These are phyloP conservation scores for Monopis laevigella DNA, from an alignment of 2,888 invertebrate genomes.

Conservation along the genomic window DNA sequence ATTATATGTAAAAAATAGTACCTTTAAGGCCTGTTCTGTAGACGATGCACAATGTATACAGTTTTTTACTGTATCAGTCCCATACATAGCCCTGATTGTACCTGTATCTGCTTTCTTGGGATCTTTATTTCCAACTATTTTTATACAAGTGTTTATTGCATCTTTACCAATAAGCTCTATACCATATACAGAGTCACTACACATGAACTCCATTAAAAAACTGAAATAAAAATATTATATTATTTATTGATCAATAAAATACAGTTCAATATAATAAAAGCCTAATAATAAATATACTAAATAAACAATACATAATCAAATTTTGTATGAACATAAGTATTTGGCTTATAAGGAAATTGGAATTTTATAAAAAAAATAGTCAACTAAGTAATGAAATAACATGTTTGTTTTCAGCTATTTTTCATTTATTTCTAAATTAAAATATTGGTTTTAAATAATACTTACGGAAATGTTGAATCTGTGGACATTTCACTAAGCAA, in stretches of 20 bases:
- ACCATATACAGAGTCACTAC: constrained; percentile 74
- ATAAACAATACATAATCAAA: too few species aligned
- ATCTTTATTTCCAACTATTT: constrained; percentile 71
- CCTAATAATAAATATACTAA: too few species aligned
- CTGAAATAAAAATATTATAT: constrained; percentile 32
- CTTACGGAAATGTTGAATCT: constrained; percentile 71
- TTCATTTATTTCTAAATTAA: too few species aligned
- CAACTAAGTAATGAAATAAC: too few species aligned
- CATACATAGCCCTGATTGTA: constrained; percentile 73
- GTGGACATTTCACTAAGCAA: constrained; percentile 30
- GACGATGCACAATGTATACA: constrained; percentile 74
- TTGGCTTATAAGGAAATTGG: too few species aligned
- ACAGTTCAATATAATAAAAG: constrained; percentile 13
- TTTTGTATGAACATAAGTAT: too few species aligned
- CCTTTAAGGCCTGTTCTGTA: constrained; percentile 60
- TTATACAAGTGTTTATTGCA: constrained; percentile 67
- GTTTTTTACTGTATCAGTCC: constrained; percentile 72
- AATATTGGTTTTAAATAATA: too few species aligned
- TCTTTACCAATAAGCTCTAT: constrained; percentile 79
- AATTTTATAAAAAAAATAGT: too few species aligned
- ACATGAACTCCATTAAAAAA: constrained; percentile 70
- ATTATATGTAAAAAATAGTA: too few species aligned
- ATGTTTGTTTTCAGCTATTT: too few species aligned
- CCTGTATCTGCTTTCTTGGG: constrained; percentile 69
- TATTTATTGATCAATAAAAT: too few species aligned